These are phyloP conservation scores for Macroteleia sp. DNA, from an alignment of 2,888 invertebrate genomes.

Conservation along the genomic window DNA sequence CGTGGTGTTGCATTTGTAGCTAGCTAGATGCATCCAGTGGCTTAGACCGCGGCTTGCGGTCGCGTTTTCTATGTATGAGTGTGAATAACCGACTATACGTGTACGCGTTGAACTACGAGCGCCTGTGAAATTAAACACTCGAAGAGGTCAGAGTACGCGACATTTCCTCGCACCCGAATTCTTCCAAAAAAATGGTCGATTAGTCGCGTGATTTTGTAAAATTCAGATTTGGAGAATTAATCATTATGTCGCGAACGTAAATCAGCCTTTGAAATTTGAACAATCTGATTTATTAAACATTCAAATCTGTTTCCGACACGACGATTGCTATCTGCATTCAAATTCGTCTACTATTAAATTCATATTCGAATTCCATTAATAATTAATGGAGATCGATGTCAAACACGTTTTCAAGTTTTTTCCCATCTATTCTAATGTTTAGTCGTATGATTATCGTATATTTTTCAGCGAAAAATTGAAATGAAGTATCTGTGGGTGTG, in stretches of 20 bases:
- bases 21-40: slow-evolving; percentile 74
- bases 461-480: not conserved
- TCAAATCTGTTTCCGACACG: slow-evolving; percentile 21
- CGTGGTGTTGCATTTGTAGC: slow-evolving; percentile 40
- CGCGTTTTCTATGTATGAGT: slow-evolving; percentile 57
- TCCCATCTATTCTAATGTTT: too few relatives aligned
- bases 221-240: slow-evolving; percentile 17
- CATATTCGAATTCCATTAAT: slow-evolving; percentile 30
- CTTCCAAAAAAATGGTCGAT: slow-evolving; percentile 29
- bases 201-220: slow-evolving; percentile 64
- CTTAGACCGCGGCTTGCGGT: slow-evolving; percentile 77
- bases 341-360: slow-evolving; percentile 16
- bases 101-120: slow-evolving; percentile 54
- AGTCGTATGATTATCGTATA: too few relatives aligned
- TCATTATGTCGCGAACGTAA: slow-evolving; percentile 15
- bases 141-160: slow-evolving; percentile 47
- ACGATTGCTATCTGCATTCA: slow-evolving; percentile 34
- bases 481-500: not conserved
- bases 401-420: too few relatives aligned
- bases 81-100: slow-evolving; percentile 53
- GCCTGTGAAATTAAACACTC: slow-evolving; percentile 67
- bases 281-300: slow-evolving; percentile 36
- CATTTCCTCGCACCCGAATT: slow-evolving; percentile 13
- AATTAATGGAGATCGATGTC: too few relatives aligned
- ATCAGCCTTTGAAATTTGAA: slow-evolving; percentile 25